phyloP scores from a whole-genome alignment of 2,797 vertebrate genomes.

The Onychomys leucogaster region DNA sequence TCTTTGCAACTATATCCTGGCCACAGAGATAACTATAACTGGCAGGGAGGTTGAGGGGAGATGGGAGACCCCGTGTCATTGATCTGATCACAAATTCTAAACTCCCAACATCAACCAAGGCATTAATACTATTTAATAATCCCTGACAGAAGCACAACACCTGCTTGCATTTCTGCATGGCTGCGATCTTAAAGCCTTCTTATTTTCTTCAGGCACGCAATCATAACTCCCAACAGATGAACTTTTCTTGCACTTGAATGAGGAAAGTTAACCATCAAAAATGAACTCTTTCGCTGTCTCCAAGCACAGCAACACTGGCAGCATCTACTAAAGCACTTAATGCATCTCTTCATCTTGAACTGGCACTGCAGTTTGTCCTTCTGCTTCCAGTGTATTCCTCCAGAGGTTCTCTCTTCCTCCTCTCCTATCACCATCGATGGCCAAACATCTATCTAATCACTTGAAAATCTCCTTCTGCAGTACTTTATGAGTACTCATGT shows the following conservation, averaged over 20 bases:
- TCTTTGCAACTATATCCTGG: not conserved
- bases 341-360: not conserved
- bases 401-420: not conserved
- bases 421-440: not conserved
- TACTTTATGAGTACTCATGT: not conserved
- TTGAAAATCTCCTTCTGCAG: not conserved
- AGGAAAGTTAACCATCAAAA: not conserved
- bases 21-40: not conserved
- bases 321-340: no score
- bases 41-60: not conserved
- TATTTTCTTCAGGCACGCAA: not conserved
- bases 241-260: not conserved
- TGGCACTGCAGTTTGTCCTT: not conserved
- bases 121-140: not conserved
- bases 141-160: not conserved
- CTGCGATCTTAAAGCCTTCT: not conserved
- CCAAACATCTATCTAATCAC: not conserved
- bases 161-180: not conserved
- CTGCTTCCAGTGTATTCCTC: not conserved
- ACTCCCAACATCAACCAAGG: not conserved
- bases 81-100: not conserved
- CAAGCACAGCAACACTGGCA: not conserved
- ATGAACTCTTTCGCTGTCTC: not conserved
- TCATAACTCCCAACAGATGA: constrained; percentile 20
- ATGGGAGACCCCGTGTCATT: not conserved